phyloP scores from a whole-genome alignment of 2,797 vertebrate species.

The Nyctibius grandis region DNA sequence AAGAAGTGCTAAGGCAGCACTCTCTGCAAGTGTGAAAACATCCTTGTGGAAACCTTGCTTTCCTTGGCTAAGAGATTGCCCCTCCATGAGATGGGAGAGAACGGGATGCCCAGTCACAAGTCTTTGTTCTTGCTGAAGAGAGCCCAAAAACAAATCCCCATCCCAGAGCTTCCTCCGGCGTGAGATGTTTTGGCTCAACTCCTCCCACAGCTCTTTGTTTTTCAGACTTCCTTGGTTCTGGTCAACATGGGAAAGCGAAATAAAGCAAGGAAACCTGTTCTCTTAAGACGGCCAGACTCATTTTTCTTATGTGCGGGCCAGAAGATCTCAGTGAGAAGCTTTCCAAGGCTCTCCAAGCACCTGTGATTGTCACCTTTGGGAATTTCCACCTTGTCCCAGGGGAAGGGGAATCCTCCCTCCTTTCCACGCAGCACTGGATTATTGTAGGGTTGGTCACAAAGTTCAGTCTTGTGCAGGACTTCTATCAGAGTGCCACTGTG shows the following conservation, averaged over 20 bases:
- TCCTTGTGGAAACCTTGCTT: not conserved
- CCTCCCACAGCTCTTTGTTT: constrained; percentile 27
- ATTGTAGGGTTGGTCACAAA: not conserved
- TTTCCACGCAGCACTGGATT: not conserved
- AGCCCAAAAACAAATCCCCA: not conserved
- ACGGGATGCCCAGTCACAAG: not conserved
- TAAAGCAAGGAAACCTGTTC: constrained; percentile 46
- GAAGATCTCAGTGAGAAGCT: not conserved
- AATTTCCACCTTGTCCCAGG: not conserved
- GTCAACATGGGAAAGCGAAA: constrained; percentile 27
- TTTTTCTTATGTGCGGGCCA: not conserved
- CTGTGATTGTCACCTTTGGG: not conserved
- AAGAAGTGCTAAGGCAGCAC: not conserved
- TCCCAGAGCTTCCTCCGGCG: not conserved
- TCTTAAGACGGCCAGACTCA: not conserved
- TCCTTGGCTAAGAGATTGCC: not conserved
- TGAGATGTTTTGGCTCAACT: not conserved
- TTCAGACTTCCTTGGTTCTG: constrained; percentile 34
- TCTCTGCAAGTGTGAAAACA: not conserved
- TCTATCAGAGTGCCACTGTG: not conserved
- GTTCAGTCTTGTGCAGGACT: not conserved
- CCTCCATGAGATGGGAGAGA: not conserved
- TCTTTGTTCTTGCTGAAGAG: not conserved
- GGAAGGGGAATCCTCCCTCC: not conserved
- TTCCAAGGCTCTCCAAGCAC: not conserved